Percentiles rank a stretch among this genome's conserved stretches.
Evolutionary conservation across 1,140 invertebrate species (phyloP).

Genomic region (Drosophila baimaii): DNA sequence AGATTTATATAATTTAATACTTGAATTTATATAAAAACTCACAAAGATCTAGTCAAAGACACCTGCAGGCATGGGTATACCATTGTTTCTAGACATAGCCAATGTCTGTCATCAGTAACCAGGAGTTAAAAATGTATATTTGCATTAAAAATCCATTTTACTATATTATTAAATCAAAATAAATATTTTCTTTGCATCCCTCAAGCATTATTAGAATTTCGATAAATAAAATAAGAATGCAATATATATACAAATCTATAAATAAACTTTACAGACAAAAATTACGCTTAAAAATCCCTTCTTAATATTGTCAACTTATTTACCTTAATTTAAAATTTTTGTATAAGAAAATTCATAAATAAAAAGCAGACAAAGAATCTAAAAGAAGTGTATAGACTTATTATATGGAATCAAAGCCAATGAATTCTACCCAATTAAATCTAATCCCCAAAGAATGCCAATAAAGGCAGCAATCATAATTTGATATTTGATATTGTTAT

Average conservation of each 20-base stretch:
- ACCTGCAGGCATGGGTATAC: too few species aligned
- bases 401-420: not conserved
- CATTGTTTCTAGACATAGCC: too few species aligned
- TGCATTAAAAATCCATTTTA: too few species aligned
- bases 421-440: constrained; percentile 1
- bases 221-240: too few species aligned
- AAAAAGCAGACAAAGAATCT: not conserved
- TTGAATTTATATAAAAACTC: not conserved
- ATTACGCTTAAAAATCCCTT: too few species aligned
- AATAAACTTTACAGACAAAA: too few species aligned
- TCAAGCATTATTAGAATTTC: too few species aligned
- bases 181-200: not conserved
- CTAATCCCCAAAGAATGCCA: constrained; percentile 4
- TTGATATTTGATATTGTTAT: constrained; percentile 27
- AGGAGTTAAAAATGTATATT: too few species aligned
- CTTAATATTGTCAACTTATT: too few species aligned
- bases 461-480: constrained; percentile 1
- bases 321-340: not conserved
- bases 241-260: too few species aligned
- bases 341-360: not conserved
- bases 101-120: too few species aligned
- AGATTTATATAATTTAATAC: too few species aligned
- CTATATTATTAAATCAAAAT: not conserved
- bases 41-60: not conserved
- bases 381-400: not conserved